These are phyloP conservation scores for Tridacna crocea DNA, from an alignment of 2,888 invertebrate genomes.

Conservation along the genomic window DNA sequence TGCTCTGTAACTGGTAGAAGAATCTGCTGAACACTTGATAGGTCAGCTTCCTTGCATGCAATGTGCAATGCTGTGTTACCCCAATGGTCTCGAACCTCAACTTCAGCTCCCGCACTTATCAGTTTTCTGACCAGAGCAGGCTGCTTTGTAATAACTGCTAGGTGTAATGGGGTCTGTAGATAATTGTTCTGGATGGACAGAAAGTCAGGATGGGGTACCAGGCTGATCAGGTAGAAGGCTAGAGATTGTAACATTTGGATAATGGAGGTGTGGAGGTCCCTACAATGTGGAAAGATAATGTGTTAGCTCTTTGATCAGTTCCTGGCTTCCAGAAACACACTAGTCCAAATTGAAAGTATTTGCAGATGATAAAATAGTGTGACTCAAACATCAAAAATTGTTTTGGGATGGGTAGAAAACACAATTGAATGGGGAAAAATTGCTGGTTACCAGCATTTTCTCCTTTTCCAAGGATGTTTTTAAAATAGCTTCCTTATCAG, in stretches of 20 bases:
- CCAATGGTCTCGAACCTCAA: conserved; percentile 88
- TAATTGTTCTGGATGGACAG: conserved; percentile 93
- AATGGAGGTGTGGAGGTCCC: conserved; percentile 94
- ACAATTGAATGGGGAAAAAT: too few relatives aligned
- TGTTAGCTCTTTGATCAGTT: too few relatives aligned
- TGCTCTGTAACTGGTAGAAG: conserved; percentile 84
- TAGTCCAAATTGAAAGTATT: too few relatives aligned
- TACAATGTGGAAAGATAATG: conserved; percentile 84
- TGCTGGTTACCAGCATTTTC: too few relatives aligned
- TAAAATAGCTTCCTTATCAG: too few relatives aligned
- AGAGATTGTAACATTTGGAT: conserved; percentile 90
- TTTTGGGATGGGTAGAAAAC: too few relatives aligned
- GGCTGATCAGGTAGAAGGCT: conserved; percentile 90
- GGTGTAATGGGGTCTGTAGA: conserved; percentile 91
- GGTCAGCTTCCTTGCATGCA: conserved; percentile 90
- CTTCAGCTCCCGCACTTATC: conserved; percentile 88
- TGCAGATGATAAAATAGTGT: too few relatives aligned
- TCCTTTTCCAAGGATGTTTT: too few relatives aligned
- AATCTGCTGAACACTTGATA: conserved; percentile 90
- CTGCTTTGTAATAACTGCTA: conserved; percentile 92
- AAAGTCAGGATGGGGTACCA: conserved; percentile 91
- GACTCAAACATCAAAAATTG: too few relatives aligned
- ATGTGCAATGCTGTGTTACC: conserved; percentile 95
- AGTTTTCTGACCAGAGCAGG: conserved; percentile 37
- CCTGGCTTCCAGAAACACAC: too few relatives aligned